A percentile compares a stretch with the other conserved stretches of the same genome.
These are phyloP conservation scores for Papilio polytes DNA, from an alignment of 1,140 invertebrate species.

Conservation along the genomic window DNA sequence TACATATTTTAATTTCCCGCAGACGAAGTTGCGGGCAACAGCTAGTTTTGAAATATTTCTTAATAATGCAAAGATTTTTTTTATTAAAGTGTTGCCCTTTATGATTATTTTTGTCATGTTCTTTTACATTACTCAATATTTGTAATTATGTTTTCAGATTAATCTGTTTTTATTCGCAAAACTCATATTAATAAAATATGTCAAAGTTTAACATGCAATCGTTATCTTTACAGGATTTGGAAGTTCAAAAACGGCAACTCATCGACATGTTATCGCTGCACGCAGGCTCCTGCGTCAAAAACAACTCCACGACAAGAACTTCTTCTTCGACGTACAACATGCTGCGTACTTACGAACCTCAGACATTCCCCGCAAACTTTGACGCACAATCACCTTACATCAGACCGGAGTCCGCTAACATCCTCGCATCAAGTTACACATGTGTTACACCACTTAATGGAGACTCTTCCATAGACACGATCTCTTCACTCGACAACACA, in stretches of 20 bases:
- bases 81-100: too few relatives aligned
- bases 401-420: conserved; percentile 80
- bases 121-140: too few relatives aligned
- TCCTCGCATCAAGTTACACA: conserved; percentile 81
- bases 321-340: conserved; percentile 76
- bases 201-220: conserved; percentile 21
- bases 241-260: conserved; percentile 88
- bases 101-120: too few relatives aligned
- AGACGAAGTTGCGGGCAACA: too few relatives aligned
- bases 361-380: conserved; percentile 73
- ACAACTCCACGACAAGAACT: conserved; percentile 70
- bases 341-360: conserved; percentile 74
- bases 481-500: conserved; percentile 69
- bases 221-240: conserved; percentile 85
- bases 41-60: too few relatives aligned
- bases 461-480: conserved; percentile 72
- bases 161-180: conserved; percentile 11
- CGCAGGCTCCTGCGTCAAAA: conserved; percentile 88
- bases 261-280: conserved; percentile 91
- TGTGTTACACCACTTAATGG: conserved; percentile 70
- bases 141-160: conserved; percentile 7
- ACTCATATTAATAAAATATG: neutral
- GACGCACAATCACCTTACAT: conserved; percentile 81
- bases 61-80: too few relatives aligned
- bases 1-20: too few relatives aligned